Base-by-base conservation (phyloP, 2,888 invertebrate species). In the Luperina testacea region DNA sequence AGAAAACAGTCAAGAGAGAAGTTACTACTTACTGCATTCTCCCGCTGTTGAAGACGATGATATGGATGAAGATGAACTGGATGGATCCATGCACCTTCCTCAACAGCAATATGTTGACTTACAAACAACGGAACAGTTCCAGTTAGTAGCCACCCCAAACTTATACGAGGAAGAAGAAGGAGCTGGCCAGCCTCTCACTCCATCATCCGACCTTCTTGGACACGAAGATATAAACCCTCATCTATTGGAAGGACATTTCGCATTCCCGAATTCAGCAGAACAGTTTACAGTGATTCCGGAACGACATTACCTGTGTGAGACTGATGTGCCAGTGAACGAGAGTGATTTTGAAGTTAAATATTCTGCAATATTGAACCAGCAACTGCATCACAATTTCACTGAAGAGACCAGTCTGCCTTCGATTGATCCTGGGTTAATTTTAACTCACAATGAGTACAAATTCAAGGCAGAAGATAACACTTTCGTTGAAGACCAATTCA, bases 161-260 rank as follows among this genome's bases (percentile, higher is more conserved):
- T 92, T 97, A 75, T 97, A 97, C 79, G 97, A 97, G 81, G 97
- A 98, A 92, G 97, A 97, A 81, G 98, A 98, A 87, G 97, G 97
- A 72, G 88, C 90, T 63, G 96, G 97, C 38, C 97, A 97, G 84
- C 97, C 97, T 67, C 90, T 97, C 85, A 97, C 97, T 13, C 97
- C 97, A 2, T 95, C 95, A 20, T 97, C 97, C 7, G 97, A 97
- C 84, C 92, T 97, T 27, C 90, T 96, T 3, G 93, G 92, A n/a
- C 96, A 95, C 63, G 97, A 97, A 80, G 97, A 97, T 81, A 92
- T 97, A n/a, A 96, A 96, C 88, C 88, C 97, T 7, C 95, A 95
- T 81, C 87, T 97, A 75, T 92, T 97, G 64, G 97, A 97, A 32
- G 94, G 95, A 1, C 96, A 97, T 86, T 95, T 97, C 78, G 96